Evolutionary conservation across 2,113 vertebrate genomes (phyloP), one percentile per base, ranked within the genome.

Genomic region (Halichoerus grypus): DNA sequence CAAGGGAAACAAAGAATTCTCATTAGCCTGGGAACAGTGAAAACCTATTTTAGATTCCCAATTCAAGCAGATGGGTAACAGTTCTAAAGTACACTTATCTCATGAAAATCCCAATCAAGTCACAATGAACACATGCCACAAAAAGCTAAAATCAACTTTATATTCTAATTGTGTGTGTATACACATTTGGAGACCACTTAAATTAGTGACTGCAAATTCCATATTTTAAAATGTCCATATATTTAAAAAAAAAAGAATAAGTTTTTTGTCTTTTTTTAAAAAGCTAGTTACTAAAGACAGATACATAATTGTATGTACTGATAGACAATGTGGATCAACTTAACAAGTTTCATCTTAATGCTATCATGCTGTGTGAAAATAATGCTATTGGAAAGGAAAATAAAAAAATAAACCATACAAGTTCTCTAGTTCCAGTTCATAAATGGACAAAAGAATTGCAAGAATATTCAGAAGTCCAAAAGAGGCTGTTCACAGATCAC

Each of bases 401-500:
- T 55, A n/a, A 67, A 94, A 95, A 74, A 77, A 65, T 49, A 95
- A 94, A 61, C 9, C 42, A 93, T 63, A 46, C 39, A 93, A 63
- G 46, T 79, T 72, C 84, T 39, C 28, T 77, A 89, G 55, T 39
- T 94, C 53, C n/a, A 98, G 81, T 19, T 92, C 94, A 97, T 86
- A 93, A 61, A 55, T 74, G 24, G 80, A 97, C 16, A 67, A 61
- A 95, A 94, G 51, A 82, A 39, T 24, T 69, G 14, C 39, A 91
- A 97, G 92, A 93, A 61, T 51, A 96, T 26, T 77, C 93, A 97
- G 96, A 97, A 98, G 91, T 87, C 96, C 94, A 87, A n/a, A 84
- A 77, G 3, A 92, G 49, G 55, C 51, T 98, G 72, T 92, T 91
- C 26, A 88, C 63, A 98, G 96, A 97, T 94, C 93, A 92, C 1